Evolutionary conservation across 2,888 invertebrate species (phyloP).

Genomic region (Sinhomidia bicolor): DNA sequence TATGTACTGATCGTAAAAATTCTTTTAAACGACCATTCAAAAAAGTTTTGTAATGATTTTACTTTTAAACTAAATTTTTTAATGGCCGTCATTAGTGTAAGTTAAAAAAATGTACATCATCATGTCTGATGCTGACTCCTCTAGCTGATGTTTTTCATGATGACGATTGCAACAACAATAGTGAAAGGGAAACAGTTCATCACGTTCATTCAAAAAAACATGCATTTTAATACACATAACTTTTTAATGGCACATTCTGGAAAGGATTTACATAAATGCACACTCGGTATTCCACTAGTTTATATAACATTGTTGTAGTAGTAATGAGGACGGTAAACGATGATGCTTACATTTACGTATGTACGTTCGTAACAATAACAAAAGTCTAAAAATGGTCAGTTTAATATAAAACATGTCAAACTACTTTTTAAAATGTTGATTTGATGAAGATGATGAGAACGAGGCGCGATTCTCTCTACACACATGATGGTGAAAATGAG

Average conservation of each 20-base stretch:
- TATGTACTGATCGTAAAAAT: constrained; percentile 48
- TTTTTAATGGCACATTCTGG: neutral
- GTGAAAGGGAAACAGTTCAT: constrained; percentile 35
- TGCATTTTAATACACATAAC: neutral
- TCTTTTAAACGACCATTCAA: constrained; percentile 33
- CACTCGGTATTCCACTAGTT: too few species aligned
- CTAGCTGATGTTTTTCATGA: too few species aligned
- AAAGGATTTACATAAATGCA: constrained; percentile 22
- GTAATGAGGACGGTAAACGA: neutral
- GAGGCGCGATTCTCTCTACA: neutral
- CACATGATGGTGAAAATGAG: neutral
- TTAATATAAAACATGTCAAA: constrained; percentile 64
- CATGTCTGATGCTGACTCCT: constrained; percentile 9
- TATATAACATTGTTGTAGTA: too few species aligned
- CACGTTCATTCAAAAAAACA: neutral
- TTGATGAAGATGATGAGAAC: constrained; percentile 11
- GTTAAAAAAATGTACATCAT: constrained; percentile 46
- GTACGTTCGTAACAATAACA: constrained; percentile 12
- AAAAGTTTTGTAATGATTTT: constrained; percentile 40
- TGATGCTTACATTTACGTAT: constrained; percentile 6
- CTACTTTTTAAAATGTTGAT: constrained; percentile 46
- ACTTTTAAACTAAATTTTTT: constrained; percentile 39
- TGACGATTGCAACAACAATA: neutral
- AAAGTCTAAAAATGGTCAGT: constrained; percentile 60
- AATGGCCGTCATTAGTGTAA: constrained; percentile 64